Evolutionary conservation across 2,797 vertebrate species (phyloP), one percentile per base, ranked within the genome.

Genomic region (Melanogrammus aeglefinus): DNA sequence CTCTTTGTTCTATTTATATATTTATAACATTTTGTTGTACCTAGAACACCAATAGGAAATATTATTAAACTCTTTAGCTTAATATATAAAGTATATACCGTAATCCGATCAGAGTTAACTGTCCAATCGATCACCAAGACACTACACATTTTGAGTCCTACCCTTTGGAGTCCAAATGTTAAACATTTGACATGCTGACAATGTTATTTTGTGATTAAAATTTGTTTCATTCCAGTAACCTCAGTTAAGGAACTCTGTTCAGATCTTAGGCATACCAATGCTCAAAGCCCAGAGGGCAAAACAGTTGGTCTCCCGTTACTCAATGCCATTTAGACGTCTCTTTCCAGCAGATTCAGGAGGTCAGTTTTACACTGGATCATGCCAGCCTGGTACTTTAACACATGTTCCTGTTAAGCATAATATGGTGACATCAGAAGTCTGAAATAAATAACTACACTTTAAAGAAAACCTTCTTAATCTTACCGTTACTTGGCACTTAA

Each of bases 401-500:
- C 13, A 74, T 41, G 8, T 74, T 29, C 39, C 73, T 27, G n/a
- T 39, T 74, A 72, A 35, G 29, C 71, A 8, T 7, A 72, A 36
- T 10, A 0, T 29, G 7, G 38, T 44, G 9, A 44, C 24, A 18
- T n/a, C 8, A 63, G 38, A 13, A 29, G 24, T 31, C 6, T 16
- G 13, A 63, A 63, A 63, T 2, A n/a, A 24, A 69, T 27, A 9
- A 69, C 63, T 27, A 69, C 2, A 69, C 27, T 36, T 36, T 36
- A 69, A 69, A 24, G 63, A 69, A 69, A 10, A 24, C n/a, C 36
- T 51, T 2, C 41, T 31, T 38, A 70, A 18, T 75, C 93, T 93
- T 95, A 96, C 94, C 94, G 96, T 97, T 95, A 99, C 97, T 98
- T 99, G 97, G 96, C 97, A 99, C 96, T 98, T 98, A 94, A 99